Percentiles rank a stretch among this genome's conserved stretches.
Conservation (phyloP, 2,888 invertebrate genomes). For the Caradrina kadenii region DNA sequence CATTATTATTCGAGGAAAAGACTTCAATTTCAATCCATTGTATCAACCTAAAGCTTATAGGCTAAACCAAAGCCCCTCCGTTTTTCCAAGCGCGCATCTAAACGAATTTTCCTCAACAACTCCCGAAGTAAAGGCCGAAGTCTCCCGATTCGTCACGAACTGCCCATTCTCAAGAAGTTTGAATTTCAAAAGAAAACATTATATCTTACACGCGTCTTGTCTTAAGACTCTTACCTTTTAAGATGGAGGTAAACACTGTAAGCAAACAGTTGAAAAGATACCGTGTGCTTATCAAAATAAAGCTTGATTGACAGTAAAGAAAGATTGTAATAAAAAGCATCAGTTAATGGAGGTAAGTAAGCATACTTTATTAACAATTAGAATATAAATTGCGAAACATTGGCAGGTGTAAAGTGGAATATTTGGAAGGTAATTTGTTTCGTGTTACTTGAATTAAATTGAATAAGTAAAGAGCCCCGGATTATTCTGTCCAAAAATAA, state of each 20-base stretch:
- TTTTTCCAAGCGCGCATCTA: constrained; percentile 57
- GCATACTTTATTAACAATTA: constrained; percentile 38
- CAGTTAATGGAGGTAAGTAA: not conserved
- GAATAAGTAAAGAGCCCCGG: constrained; percentile 24
- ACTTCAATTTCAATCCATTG: constrained; percentile 61
- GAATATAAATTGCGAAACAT: constrained; percentile 24
- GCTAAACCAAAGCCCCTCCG: constrained; percentile 60
- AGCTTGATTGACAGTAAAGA: not conserved
- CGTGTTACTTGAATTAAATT: constrained; percentile 31
- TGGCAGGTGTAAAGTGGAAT: constrained; percentile 33
- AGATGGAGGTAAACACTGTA: constrained; percentile 4
- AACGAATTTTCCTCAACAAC: constrained; percentile 60
- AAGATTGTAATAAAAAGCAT: not conserved
- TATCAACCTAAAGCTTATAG: constrained; percentile 63
- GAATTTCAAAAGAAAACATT: constrained; percentile 47
- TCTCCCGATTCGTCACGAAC: constrained; percentile 62
- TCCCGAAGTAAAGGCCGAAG: constrained; percentile 53
- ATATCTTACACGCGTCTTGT: constrained; percentile 9
- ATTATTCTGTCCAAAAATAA: constrained; percentile 31
- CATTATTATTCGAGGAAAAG: constrained; percentile 42
- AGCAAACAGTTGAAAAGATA: constrained; percentile 12
- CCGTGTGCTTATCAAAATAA: constrained; percentile 1
- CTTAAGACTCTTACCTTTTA: constrained; percentile 2
- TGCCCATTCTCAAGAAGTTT: constrained; percentile 46
- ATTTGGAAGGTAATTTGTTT: constrained; percentile 46